Conservation (phyloP, 2,113 vertebrate genomes). For the Excalfactoria chinensis region DNA sequence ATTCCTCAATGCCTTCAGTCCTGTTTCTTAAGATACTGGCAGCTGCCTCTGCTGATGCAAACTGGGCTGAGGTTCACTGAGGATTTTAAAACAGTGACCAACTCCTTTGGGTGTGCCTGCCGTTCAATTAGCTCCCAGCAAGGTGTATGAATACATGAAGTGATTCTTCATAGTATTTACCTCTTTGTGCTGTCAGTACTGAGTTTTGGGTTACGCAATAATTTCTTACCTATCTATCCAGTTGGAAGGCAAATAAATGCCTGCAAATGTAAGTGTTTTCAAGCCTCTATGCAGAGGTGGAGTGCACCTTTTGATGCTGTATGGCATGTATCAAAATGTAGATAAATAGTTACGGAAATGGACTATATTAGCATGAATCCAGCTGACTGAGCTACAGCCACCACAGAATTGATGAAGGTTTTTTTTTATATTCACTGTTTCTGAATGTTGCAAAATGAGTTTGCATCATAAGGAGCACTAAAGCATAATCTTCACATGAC, state of each 20-base stretch:
- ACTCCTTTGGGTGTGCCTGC: background rate
- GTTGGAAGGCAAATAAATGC: background rate
- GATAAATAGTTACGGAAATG: background rate
- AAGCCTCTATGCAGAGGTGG: background rate
- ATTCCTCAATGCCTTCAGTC: background rate
- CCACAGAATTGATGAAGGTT: background rate
- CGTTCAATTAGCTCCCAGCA: constrained; percentile 30
- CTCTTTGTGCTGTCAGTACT: background rate
- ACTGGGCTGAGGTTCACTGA: background rate
- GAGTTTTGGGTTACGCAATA: background rate
- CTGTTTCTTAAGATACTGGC: background rate
- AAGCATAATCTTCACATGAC: background rate
- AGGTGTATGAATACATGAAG: background rate
- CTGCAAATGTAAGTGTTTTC: background rate
- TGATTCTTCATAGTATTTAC: background rate
- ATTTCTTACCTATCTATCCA: background rate
- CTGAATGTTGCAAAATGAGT: background rate
- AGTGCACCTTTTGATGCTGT: background rate
- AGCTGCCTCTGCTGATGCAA: background rate
- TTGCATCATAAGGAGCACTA: background rate
- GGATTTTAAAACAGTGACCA: background rate
- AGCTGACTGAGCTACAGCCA: background rate
- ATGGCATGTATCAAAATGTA: background rate
- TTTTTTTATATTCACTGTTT: background rate
- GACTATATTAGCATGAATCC: background rate